Conservation (phyloP, 2,888 invertebrate genomes). For the Drosophila subquinaria region DNA sequence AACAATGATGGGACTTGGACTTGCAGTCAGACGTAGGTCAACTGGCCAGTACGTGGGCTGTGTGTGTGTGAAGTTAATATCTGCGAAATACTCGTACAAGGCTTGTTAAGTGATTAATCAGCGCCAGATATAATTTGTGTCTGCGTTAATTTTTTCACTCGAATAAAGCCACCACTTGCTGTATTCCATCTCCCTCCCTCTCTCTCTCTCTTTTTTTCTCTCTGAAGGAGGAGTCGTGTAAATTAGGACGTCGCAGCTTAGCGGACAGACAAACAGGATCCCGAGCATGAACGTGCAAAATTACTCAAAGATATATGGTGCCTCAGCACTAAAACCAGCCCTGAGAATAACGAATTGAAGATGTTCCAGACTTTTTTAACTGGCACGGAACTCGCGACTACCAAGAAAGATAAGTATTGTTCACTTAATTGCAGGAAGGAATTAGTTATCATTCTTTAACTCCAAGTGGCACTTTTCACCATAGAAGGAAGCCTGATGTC, state of each 20-base stretch:
- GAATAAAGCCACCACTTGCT: slow-evolving; percentile 64
- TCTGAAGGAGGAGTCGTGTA: slow-evolving; percentile 53
- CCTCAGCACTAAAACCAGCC: slow-evolving; percentile 10
- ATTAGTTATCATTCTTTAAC: slow-evolving; percentile 25
- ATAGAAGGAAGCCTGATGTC: background rate
- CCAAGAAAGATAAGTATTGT: slow-evolving; percentile 32
- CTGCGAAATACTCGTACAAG: slow-evolving; percentile 78
- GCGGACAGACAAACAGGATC: slow-evolving; percentile 38
- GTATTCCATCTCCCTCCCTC: background rate
- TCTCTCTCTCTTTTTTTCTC: background rate
- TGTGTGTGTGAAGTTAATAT: slow-evolving; percentile 74
- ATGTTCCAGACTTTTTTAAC: background rate
- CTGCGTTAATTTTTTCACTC: slow-evolving; percentile 82
- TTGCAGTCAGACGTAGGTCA: slow-evolving; percentile 43
- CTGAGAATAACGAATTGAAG: slow-evolving; percentile 7
- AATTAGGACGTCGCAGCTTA: slow-evolving; percentile 75
- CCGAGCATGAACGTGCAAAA: slow-evolving; percentile 44
- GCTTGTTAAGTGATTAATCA: slow-evolving; percentile 85
- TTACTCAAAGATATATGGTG: slow-evolving; percentile 47
- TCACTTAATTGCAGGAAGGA: slow-evolving; percentile 51
- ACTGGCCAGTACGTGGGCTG: slow-evolving; percentile 35
- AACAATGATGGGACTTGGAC: slow-evolving; percentile 2
- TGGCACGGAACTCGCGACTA: slow-evolving; percentile 1
- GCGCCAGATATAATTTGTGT: slow-evolving; percentile 85
- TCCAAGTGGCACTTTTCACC: background rate